Percentiles rank a stretch among this genome's conserved stretches.
phyloP scores from a whole-genome alignment of 2,797 vertebrate genomes.

The Arnoldichthys spilopterus region DNA sequence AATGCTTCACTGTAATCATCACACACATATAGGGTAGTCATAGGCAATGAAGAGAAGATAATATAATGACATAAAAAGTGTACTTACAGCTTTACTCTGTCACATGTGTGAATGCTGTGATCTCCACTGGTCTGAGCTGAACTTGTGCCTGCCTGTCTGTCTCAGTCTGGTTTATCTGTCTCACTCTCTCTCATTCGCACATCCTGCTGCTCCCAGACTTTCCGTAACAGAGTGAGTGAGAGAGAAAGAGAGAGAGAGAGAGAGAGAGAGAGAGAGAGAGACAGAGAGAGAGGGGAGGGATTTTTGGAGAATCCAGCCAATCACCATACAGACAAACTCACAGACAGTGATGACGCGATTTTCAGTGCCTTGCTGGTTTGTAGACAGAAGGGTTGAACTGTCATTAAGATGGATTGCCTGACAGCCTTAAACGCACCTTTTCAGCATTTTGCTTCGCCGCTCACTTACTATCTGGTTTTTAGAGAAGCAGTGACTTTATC shows the following conservation, averaged over 20 bases:
- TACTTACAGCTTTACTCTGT: slow-evolving; percentile 44
- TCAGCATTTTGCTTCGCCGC: not conserved
- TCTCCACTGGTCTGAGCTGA: slow-evolving; percentile 5
- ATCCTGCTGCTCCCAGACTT: slow-evolving; percentile 54
- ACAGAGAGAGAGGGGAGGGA: not conserved
- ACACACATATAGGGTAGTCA: not conserved
- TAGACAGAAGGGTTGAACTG: not conserved
- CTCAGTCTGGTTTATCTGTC: slow-evolving; percentile 32
- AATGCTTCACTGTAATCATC: not conserved
- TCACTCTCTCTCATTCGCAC: slow-evolving; percentile 45
- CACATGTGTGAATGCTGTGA: slow-evolving; percentile 38
- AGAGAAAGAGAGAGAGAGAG: slow-evolving; percentile 28
- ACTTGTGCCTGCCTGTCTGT: slow-evolving; percentile 22
- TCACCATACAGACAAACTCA: slow-evolving; percentile 23
- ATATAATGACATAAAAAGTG: slow-evolving; percentile 10
- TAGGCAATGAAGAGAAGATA: not conserved
- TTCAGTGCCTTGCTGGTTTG: slow-evolving; percentile 7
- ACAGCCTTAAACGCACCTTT: not conserved
- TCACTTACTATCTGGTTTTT: not conserved
- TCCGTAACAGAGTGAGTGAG: slow-evolving; percentile 27
- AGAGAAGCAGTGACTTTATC: no score
- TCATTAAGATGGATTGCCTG: slow-evolving; percentile 7
- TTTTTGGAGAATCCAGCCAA: slow-evolving; percentile 25
- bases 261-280: slow-evolving; percentile 21
- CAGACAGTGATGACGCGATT: slow-evolving; percentile 16